A percentile compares a stretch with the other conserved stretches of the same genome.
phyloP scores from a whole-genome alignment of 2,888 invertebrate species.

The Chrysina gloriosa region DNA sequence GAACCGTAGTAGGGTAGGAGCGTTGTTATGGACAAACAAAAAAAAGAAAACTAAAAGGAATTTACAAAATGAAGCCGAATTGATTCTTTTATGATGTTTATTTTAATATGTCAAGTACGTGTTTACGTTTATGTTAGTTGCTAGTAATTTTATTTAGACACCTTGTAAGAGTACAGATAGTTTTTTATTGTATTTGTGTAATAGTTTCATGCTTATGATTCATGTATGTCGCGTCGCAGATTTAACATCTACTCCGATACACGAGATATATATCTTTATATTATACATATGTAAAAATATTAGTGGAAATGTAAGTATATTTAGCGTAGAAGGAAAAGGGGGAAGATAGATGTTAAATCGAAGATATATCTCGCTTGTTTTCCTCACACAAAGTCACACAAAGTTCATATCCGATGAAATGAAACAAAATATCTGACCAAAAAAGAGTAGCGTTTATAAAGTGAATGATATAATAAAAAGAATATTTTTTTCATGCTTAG shows the following conservation, averaged over 20 bases:
- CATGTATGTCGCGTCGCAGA: background rate
- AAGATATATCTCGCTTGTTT: background rate
- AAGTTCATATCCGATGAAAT: conserved; percentile 32
- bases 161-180: background rate
- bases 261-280: background rate
- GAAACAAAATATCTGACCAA: conserved; percentile 55
- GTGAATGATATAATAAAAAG: conserved; percentile 46
- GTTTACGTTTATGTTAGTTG: background rate
- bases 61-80: conserved; percentile 10
- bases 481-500: conserved; percentile 60
- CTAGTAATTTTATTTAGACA: conserved; percentile 1
- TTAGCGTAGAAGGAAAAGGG: background rate
- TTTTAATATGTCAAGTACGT: background rate
- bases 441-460: conserved; percentile 55
- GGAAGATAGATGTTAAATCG: conserved; percentile 15
- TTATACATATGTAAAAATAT: conserved; percentile 9
- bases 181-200: background rate
- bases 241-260: conserved; percentile 13
- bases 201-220: background rate
- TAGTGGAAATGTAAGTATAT: background rate
- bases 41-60: background rate
- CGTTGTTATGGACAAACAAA: conserved; percentile 24
- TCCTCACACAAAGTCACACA: background rate
- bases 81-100: conserved; percentile 1
- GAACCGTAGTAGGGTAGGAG: conserved; percentile 20